Evolutionary conservation across 2,888 invertebrate species (phyloP).

Genomic region (Nematopogon swammerdamellus): DNA sequence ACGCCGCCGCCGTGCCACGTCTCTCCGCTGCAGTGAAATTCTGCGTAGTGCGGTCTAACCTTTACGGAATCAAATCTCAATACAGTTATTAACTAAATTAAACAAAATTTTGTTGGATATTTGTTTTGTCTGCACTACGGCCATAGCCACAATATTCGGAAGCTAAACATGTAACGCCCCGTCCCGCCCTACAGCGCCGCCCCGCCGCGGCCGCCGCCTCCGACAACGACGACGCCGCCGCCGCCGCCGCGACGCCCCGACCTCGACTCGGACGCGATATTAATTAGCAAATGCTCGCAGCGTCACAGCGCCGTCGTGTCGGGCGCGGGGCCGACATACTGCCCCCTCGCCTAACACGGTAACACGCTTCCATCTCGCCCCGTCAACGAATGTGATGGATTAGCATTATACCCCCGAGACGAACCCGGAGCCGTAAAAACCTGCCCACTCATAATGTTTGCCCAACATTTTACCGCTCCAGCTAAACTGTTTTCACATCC

Average conservation of each 20-base stretch:
- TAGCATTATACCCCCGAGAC: neutral
- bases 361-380: neutral
- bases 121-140: no score
- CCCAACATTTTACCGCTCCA: neutral
- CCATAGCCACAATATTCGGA: no score
- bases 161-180: no score
- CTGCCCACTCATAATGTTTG: neutral
- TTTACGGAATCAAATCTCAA: no score
- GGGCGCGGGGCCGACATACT: no score
- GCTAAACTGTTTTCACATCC: neutral
- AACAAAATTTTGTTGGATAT: no score
- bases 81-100: no score
- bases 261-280: neutral
- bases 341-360: neutral
- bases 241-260: neutral
- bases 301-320: neutral
- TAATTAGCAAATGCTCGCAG: neutral
- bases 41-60: no score
- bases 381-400: neutral
- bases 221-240: neutral
- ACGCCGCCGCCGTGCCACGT: no score
- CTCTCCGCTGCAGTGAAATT: no score
- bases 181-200: no score
- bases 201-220: neutral
- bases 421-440: neutral